A percentile compares a stretch with the other conserved stretches of the same genome.
These are phyloP conservation scores for Xenopus petersii DNA, from an alignment of 2,797 vertebrate species.

Conservation along the genomic window DNA sequence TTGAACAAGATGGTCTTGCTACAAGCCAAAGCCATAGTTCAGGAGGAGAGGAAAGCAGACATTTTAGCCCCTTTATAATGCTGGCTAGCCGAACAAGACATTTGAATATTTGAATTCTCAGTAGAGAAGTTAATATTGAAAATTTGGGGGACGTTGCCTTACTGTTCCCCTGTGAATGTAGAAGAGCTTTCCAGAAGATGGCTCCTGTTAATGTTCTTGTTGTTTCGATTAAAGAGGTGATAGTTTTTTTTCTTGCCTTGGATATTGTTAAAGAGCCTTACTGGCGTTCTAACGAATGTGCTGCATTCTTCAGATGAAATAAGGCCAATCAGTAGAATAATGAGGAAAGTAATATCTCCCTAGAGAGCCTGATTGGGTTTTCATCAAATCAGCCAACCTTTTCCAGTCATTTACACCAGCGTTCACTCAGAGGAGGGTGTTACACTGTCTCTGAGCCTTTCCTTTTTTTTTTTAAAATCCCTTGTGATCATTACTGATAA, in stretches of 20 bases:
- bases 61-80: too few relatives aligned
- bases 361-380: constrained; percentile 80
- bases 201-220: constrained; percentile 65
- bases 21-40: constrained; percentile 55
- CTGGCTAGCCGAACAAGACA: too few relatives aligned
- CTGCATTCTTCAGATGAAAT: constrained; percentile 80
- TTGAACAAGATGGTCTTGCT: constrained; percentile 60
- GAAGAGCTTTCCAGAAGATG: constrained; percentile 53
- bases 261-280: constrained; percentile 72
- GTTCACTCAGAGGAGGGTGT: constrained; percentile 60
- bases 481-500: constrained; percentile 66
- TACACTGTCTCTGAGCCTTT: constrained; percentile 60
- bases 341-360: constrained; percentile 89
- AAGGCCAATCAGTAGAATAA: constrained; percentile 88
- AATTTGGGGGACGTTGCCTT: constrained; percentile 10
- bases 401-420: constrained; percentile 72
- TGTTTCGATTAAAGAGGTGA: constrained; percentile 70
- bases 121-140: background rate
- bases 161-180: constrained; percentile 52
- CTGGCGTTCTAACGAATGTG: constrained; percentile 70
- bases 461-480: constrained; percentile 57
- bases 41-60: background rate
- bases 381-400: constrained; percentile 83
- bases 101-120: too few relatives aligned
- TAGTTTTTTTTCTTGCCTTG: constrained; percentile 58